Evolutionary conservation across 2,113 vertebrate species (phyloP).

Genomic region (Cephalopterus ornatus): DNA sequence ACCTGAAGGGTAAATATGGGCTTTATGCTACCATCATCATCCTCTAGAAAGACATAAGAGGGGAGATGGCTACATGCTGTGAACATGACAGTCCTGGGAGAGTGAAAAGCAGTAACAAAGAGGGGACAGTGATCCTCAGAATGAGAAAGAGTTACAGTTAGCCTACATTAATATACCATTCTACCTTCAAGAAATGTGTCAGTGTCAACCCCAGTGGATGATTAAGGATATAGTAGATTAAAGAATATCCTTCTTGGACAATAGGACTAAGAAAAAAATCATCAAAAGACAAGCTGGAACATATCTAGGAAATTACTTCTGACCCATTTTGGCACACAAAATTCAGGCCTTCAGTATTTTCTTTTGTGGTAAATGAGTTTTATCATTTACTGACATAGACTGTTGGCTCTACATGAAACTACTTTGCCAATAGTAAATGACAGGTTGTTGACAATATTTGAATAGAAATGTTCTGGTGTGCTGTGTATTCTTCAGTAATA

Average conservation of each 20-base stretch:
- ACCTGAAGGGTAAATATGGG: background rate
- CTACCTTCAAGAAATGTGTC: background rate
- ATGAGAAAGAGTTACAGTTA: background rate
- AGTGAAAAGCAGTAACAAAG: background rate
- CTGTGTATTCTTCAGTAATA: background rate
- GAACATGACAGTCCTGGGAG: background rate
- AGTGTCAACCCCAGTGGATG: background rate
- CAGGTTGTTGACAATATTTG: background rate
- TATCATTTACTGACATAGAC: background rate
- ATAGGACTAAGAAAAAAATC: background rate
- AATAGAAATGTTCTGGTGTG: background rate
- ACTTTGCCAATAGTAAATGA: background rate
- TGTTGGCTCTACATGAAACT: background rate
- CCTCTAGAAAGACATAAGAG: background rate
- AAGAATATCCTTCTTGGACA: background rate
- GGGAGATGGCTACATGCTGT: background rate
- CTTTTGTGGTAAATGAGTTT: background rate
- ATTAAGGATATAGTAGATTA: background rate
- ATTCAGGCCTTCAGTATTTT: background rate
- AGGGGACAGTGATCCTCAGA: background rate
- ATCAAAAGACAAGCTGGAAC: background rate
- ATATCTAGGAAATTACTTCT: background rate
- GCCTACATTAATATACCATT: background rate
- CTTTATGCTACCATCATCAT: background rate
- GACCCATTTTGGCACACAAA: background rate